Base-by-base conservation (phyloP, 37 sponge, comb jelly and placozoan species). In the Cladorhizidae sp. region DNA sequence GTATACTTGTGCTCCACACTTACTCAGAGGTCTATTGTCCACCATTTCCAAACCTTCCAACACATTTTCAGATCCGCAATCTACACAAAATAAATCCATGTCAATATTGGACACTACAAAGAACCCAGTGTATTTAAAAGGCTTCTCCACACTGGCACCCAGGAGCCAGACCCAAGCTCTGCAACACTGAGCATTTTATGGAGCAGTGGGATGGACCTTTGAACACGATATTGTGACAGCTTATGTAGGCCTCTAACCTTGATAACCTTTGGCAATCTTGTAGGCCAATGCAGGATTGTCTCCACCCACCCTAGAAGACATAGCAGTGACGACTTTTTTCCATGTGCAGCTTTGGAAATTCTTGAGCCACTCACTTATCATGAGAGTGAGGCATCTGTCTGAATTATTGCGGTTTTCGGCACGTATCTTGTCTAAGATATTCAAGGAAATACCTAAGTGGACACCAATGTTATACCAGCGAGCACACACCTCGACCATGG, bases 401-500 rank as follows among this genome's bases (percentile, higher is more conserved):
- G 32, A 6, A 33, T 68, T 52, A 15, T 29, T 0, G 0, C 70
- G 68, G 32, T 55, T 29, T 35, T 67, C 32, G n/a, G 18, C 31
- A 29, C 32, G 9, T 23, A 79, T 56, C 2, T 54, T 36, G 14
- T 79, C 80, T 35, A 79, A 52, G 3, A 0, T 54, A 21, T 52
- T 32, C 9, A 38, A 31, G 38, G 41, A 2, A 29, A 79, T 67
- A 14, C 39, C 38, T 22, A 64, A 67, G 38, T 54, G 18, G 22
- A 79, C 20, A 9, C 80, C 80, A 50, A 79, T 67, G 52, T 68
- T 65, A 31, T 68, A 49, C 80, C 80, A 79, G 20, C 50, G 45
- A 35, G 56, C 36, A 11, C 32, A 29, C 23, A 79, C 69, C 35
- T 32, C 22, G 3, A 67, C 25, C 69, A 69, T 52, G 17, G 80